Conservation (phyloP, 2,797 vertebrate genomes). For the Schizopygopsis malacanthus region DNA sequence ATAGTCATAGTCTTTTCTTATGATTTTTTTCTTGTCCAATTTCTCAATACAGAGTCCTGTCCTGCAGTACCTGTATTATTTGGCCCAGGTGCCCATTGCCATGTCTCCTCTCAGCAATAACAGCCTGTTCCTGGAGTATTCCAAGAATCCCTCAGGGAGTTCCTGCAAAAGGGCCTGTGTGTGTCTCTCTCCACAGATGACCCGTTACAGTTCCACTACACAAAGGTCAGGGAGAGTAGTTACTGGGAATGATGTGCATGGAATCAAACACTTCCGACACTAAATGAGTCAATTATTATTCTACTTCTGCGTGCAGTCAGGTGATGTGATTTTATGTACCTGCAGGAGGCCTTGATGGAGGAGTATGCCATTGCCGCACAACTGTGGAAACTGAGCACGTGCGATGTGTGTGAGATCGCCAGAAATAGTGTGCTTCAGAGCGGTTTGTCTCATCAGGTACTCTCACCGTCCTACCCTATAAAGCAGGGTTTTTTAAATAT, state of each 20-base stretch:
- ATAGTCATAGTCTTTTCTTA: not conserved
- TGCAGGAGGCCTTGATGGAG: conserved; percentile 95
- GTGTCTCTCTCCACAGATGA: conserved; percentile 96
- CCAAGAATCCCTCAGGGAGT: conserved; percentile 93
- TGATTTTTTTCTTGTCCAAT: not conserved
- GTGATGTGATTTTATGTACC: not conserved
- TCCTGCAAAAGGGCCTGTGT: conserved; percentile 92
- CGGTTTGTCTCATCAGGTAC: conserved; percentile 91
- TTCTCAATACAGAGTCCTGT: conserved; percentile 87
- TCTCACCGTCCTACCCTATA: not conserved
- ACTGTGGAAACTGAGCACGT: conserved; percentile 97
- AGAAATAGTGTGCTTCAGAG: conserved; percentile 96
- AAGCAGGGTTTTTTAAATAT: not conserved
- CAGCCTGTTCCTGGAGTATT: conserved; percentile 95
- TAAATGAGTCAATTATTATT: not conserved
- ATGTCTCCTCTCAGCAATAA: conserved; percentile 99
- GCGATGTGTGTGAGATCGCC: conserved; percentile 95
- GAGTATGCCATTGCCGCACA: conserved; percentile 98
- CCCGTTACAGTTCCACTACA: conserved; percentile 98
- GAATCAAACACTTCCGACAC: not conserved
- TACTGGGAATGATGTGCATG: not conserved
- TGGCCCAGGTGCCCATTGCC: conserved; percentile 95
- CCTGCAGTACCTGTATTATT: conserved; percentile 95
- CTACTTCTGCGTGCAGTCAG: not conserved
- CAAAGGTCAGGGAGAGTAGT: conserved; percentile 82